Evolutionary conservation across 64 coral and sea anemone species (phyloP).

Genomic region (Actinia tenebrosa): DNA sequence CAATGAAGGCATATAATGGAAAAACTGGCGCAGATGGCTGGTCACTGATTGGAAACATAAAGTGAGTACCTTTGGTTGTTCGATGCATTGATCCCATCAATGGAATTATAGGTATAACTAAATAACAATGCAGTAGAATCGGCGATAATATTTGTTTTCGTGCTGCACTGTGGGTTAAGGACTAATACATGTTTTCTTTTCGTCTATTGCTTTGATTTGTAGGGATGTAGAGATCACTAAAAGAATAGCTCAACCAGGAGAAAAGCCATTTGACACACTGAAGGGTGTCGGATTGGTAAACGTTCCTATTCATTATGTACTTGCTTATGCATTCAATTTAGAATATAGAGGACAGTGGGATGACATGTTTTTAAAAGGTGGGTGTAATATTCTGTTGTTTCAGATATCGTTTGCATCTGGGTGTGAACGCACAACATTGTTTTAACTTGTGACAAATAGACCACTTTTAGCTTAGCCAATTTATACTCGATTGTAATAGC

Average conservation of each 20-base stretch:
- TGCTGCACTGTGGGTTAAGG: not conserved
- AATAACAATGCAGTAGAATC: too few species aligned
- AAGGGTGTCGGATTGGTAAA: constrained; percentile 57
- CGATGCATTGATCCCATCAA: not conserved
- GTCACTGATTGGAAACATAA: constrained; percentile 70
- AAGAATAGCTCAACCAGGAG: constrained; percentile 54
- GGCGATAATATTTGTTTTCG: too few species aligned
- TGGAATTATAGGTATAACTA: too few species aligned
- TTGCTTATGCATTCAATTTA: constrained; percentile 52
- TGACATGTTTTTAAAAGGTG: constrained; percentile 66
- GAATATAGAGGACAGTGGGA: constrained; percentile 53
- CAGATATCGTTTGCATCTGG: too few species aligned
- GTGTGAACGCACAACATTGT: not conserved
- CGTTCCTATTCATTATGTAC: constrained; percentile 57
- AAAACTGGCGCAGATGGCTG: constrained; percentile 56
- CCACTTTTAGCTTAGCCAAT: too few species aligned
- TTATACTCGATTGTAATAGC: too few species aligned
- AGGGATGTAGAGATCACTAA: constrained; percentile 85
- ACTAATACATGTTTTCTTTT: not conserved
- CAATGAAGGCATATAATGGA: constrained; percentile 24
- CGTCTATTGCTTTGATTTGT: not conserved
- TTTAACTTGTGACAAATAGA: not conserved
- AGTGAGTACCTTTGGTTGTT: constrained; percentile 25
- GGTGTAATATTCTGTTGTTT: not conserved
- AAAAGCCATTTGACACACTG: constrained; percentile 68